Percentiles rank a stretch among this genome's conserved stretches.
Conservation (phyloP, 2,797 vertebrate species). For the Diglossa cyanea region DNA sequence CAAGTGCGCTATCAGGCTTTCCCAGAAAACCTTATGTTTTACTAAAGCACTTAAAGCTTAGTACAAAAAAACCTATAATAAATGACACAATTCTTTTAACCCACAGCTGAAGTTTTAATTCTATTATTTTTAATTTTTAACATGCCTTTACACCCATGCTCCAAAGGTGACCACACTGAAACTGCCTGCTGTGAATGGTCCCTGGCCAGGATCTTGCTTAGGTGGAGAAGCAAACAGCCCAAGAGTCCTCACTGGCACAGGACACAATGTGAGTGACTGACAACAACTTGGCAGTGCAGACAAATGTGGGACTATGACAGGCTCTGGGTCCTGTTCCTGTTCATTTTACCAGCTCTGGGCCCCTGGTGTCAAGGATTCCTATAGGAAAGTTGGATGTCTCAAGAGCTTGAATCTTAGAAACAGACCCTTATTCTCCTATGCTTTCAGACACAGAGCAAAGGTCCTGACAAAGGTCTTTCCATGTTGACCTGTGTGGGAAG, state of each 20-base stretch:
- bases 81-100: neutral
- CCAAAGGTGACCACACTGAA: neutral
- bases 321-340: neutral
- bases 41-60: neutral
- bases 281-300: neutral
- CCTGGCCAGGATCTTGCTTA: neutral
- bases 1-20: neutral
- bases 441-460: neutral
- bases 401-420: neutral
- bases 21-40: neutral
- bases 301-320: neutral
- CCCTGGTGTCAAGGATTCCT: neutral
- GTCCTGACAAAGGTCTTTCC: neutral
- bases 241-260: neutral
- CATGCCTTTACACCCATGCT: neutral
- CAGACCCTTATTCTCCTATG: neutral
- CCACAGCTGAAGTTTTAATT: neutral
- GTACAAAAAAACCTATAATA: neutral
- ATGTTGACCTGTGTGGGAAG: accelerated
- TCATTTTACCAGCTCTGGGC: neutral
- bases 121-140: neutral
- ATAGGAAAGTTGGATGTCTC: neutral
- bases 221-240: neutral
- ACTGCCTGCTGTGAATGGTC: accelerated
- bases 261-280: neutral